Base-by-base conservation (phyloP, 2,888 invertebrate genomes). In the Criorhina ranunculi region DNA sequence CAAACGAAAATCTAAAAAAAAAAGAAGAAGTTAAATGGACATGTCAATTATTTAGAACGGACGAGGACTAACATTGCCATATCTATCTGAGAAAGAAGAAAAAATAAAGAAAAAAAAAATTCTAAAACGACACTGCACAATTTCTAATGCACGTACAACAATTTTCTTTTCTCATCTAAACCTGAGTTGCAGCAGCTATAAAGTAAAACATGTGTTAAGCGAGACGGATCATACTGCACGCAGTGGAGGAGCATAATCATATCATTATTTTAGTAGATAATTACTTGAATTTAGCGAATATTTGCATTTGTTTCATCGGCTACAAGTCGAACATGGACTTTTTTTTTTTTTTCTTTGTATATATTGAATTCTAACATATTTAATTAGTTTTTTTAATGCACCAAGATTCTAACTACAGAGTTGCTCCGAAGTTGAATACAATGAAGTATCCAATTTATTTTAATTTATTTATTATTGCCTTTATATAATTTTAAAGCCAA, bases 181-280 rank as follows among this genome's bases (percentile, higher is more conserved):
- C 51, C 57, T 55, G 46, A 67, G 19, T 53, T 60, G 53, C 51
- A 76, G 60, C 69, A 62, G 69, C 69, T 81, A 46, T 35, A 53
- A 60, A 37, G 33, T 3, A 5, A n/a, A 42, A 35, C 33, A 19
- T 9, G 35, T 12, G 19, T 78, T 31, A n/a, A 59, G 49, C 53
- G 15, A 8, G 9, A 66, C 9, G 40, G 8, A 62, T 19, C 7
- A 19, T 7, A 49, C 67, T 64, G 60, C 60, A 35, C 19, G 31
- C 66, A 66, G 7, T 24, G 35, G 46, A 62, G 12, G 73, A 44
- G 57, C 60, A 51, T 19, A 79, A 79, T 67, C 83, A 83, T 83
- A 83, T 79, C 79, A 79, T 75, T 64, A 79, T 64, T 40, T 72
- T 72, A 82, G 77, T 73, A 73, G 67, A 73, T 60, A 67, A 62